Conservation (phyloP, 1,140 invertebrate genomes). For the Druon quercuslanigerum region DNA sequence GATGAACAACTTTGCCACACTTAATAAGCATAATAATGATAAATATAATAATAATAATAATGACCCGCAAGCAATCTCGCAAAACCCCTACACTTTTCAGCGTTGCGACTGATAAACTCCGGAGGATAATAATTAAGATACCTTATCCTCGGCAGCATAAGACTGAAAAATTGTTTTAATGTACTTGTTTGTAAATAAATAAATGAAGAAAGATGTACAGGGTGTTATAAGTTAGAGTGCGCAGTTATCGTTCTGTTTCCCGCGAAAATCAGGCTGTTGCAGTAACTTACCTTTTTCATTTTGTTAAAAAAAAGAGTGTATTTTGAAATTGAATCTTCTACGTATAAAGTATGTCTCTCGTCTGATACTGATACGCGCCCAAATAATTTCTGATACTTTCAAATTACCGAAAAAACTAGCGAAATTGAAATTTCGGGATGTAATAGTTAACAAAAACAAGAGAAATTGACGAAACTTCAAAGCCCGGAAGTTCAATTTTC, state of each 20-base stretch:
- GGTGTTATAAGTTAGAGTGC: background rate
- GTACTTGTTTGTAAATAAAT: conserved; percentile 66
- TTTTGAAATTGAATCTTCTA: too few species aligned
- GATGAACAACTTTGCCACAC: conserved; percentile 34
- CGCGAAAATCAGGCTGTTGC: conserved; percentile 35
- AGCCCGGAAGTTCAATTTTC: too few species aligned
- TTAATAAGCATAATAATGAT: conserved; percentile 40
- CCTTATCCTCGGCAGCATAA: conserved; percentile 59
- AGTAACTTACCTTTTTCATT: conserved; percentile 36
- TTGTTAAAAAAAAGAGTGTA: too few species aligned
- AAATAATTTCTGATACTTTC: background rate
- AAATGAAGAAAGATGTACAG: conserved; percentile 41
- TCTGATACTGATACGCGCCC: conserved; percentile 3
- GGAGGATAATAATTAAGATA: conserved; percentile 45
- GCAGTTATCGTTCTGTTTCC: background rate
- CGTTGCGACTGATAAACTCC: conserved; percentile 44
- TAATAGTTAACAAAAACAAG: too few species aligned
- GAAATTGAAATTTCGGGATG: too few species aligned
- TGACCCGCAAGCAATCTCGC: conserved; percentile 38
- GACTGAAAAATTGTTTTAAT: conserved; percentile 69
- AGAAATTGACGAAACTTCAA: too few species aligned
- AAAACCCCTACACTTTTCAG: conserved; percentile 43
- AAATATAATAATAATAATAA: background rate
- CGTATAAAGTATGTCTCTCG: too few species aligned
- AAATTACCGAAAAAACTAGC: too few species aligned